Conservation (phyloP, 1,140 invertebrate genomes). For the Vollenhovia emeryi region DNA sequence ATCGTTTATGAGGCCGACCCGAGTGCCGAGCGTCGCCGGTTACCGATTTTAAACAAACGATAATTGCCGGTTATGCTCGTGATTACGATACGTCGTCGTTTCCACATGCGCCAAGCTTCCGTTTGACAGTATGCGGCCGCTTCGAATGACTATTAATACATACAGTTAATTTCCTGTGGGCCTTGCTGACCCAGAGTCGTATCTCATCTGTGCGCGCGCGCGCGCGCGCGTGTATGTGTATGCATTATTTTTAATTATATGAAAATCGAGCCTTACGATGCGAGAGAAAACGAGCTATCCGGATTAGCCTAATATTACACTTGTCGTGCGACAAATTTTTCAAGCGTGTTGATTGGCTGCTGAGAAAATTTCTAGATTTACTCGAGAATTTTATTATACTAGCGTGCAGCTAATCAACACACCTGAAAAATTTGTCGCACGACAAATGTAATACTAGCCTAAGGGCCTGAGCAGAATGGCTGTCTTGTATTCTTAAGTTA, state of each 20-base stretch:
- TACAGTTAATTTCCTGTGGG: constrained; percentile 59
- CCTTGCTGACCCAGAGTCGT: not conserved
- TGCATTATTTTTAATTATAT: not conserved
- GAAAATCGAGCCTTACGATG: not conserved
- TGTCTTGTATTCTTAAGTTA: too few species aligned
- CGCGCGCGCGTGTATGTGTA: too few species aligned
- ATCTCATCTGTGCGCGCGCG: not conserved
- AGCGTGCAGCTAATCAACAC: too few species aligned
- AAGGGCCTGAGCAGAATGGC: too few species aligned
- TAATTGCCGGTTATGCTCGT: constrained; percentile 62
- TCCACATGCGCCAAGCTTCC: constrained; percentile 58
- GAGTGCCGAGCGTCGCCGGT: constrained; percentile 53
- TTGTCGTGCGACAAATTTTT: too few species aligned
- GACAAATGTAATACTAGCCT: too few species aligned
- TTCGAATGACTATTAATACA: constrained; percentile 34
- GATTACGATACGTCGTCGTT: constrained; percentile 59
- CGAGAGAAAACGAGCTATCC: not conserved
- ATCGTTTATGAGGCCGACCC: constrained; percentile 51
- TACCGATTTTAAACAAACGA: constrained; percentile 60
- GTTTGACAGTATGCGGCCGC: constrained; percentile 56
- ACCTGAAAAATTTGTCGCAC: too few species aligned
- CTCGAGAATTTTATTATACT: too few species aligned
- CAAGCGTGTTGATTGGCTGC: too few species aligned
- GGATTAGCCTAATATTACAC: too few species aligned
- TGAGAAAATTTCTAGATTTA: too few species aligned